These are phyloP conservation scores for Pristis pectinata DNA, from an alignment of 2,797 vertebrate species.

Conservation along the genomic window DNA sequence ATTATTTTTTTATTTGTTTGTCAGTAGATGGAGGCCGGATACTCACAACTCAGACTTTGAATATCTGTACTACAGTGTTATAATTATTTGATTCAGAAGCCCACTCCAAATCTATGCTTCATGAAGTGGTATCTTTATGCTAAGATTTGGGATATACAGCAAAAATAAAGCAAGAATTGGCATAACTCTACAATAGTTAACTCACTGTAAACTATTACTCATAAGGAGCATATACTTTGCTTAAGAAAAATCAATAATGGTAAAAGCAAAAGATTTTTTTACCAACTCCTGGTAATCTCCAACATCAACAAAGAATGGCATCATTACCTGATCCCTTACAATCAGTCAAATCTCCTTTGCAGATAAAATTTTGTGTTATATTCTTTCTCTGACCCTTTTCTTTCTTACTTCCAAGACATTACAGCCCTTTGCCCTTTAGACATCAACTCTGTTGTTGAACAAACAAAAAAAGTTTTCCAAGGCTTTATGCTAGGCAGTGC, in stretches of 20 bases:
- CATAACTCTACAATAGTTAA: background rate
- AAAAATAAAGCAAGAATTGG: background rate
- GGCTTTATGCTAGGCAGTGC: background rate
- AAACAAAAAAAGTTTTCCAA: slow-evolving; percentile 17
- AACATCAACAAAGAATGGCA: slow-evolving; percentile 6
- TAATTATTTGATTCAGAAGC: background rate
- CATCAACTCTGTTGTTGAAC: slow-evolving; percentile 6
- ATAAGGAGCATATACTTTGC: background rate
- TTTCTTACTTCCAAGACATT: slow-evolving; percentile 17
- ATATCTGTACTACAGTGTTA: background rate
- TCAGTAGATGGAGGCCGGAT: background rate
- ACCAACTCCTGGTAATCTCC: slow-evolving; percentile 11
- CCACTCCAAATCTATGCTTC: background rate
- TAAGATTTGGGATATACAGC: too few relatives aligned
- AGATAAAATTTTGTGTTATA: slow-evolving; percentile 23
- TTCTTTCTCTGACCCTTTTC: slow-evolving; percentile 27
- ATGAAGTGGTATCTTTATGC: background rate
- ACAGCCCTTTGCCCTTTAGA: slow-evolving; percentile 31
- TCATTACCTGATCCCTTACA: background rate
- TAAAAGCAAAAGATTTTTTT: background rate
- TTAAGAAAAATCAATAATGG: background rate
- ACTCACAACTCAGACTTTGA: background rate
- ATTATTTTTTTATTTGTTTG: background rate
- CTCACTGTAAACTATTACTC: background rate
- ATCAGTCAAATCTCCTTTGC: slow-evolving; percentile 25